A percentile compares a stretch with the other conserved stretches of the same genome.
phyloP scores from a whole-genome alignment of 2,113 vertebrate genomes.

The Phalacrocorax carbo region DNA sequence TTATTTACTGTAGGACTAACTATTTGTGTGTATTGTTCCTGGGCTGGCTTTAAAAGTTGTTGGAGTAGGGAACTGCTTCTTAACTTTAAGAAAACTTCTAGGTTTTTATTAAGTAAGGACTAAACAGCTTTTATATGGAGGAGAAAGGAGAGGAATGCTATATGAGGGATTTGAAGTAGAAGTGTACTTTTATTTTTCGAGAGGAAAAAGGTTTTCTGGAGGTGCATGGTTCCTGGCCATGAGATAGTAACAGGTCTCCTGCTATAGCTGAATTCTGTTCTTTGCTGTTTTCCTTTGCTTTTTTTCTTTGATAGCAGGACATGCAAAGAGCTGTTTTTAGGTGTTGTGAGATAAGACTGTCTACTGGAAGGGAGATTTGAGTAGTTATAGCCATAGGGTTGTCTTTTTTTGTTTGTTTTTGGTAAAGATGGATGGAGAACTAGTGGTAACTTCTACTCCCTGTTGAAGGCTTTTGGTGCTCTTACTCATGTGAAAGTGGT shows the following conservation, averaged over 20 bases:
- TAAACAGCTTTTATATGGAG: not conserved
- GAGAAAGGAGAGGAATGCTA: not conserved
- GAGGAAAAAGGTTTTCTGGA: not conserved
- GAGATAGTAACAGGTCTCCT: accelerated
- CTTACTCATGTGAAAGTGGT: not conserved
- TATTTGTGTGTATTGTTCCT: not conserved
- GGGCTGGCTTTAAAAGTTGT: not conserved
- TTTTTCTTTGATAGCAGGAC: not conserved
- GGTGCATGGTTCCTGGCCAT: accelerated
- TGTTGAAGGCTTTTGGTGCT: not conserved
- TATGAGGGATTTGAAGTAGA: not conserved
- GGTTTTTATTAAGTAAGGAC: not conserved
- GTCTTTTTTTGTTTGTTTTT: not conserved
- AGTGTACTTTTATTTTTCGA: not conserved
- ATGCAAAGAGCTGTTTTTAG: accelerated
- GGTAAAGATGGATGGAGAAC: not conserved
- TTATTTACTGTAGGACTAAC: not conserved
- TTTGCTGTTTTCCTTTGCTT: not conserved
- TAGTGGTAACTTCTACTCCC: not conserved
- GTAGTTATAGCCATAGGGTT: not conserved
- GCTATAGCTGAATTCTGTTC: not conserved
- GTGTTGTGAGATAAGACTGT: not conserved
- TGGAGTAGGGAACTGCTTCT: not conserved
- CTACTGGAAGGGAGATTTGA: not conserved
- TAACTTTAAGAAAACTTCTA: not conserved